Percentiles rank a stretch among this genome's conserved stretches.
Evolutionary conservation across 1,140 invertebrate species (phyloP).

Genomic region (Forficula auricularia): DNA sequence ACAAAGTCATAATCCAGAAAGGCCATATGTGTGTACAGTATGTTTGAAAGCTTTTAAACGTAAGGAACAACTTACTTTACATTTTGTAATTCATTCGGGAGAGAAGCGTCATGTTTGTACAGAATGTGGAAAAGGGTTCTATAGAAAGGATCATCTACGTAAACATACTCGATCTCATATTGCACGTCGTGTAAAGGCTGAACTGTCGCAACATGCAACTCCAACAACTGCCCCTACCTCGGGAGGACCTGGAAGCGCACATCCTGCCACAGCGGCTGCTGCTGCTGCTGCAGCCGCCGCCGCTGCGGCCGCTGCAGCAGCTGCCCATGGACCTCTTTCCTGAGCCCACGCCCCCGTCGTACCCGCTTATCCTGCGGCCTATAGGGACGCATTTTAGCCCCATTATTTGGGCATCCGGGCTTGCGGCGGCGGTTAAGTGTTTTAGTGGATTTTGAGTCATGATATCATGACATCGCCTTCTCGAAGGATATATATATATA

Average conservation of each 20-base stretch:
- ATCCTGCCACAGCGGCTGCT: too few relatives aligned
- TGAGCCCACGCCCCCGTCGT: slow-evolving; percentile 1
- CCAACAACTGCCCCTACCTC: too few relatives aligned
- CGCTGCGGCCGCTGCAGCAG: slow-evolving; percentile 3
- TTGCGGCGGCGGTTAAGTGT: too few relatives aligned
- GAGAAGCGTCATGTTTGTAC: slow-evolving; percentile 37
- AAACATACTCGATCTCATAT: slow-evolving; percentile 37
- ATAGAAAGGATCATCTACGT: slow-evolving; percentile 38
- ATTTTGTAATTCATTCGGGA: slow-evolving; percentile 33
- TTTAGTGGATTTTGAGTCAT: too few relatives aligned
- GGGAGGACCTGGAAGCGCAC: too few relatives aligned
- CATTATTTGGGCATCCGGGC: too few relatives aligned
- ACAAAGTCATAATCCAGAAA: slow-evolving; percentile 61
- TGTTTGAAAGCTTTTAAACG: slow-evolving; percentile 27
- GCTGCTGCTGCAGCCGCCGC: slow-evolving; percentile 5
- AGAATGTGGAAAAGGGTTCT: slow-evolving; percentile 39
- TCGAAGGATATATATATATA: too few relatives aligned
- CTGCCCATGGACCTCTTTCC: slow-evolving; percentile 6
- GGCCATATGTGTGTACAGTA: slow-evolving; percentile 29
- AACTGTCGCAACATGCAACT: slow-evolving; percentile 32
- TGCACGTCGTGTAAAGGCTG: slow-evolving; percentile 53
- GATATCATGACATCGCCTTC: too few relatives aligned
- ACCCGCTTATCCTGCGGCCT: too few relatives aligned
- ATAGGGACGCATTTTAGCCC: too few relatives aligned
- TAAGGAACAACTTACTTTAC: slow-evolving; percentile 34